A percentile compares a stretch with the other conserved stretches of the same genome.
Evolutionary conservation across 2,113 vertebrate species (phyloP).

Genomic region (Labeo catla): DNA sequence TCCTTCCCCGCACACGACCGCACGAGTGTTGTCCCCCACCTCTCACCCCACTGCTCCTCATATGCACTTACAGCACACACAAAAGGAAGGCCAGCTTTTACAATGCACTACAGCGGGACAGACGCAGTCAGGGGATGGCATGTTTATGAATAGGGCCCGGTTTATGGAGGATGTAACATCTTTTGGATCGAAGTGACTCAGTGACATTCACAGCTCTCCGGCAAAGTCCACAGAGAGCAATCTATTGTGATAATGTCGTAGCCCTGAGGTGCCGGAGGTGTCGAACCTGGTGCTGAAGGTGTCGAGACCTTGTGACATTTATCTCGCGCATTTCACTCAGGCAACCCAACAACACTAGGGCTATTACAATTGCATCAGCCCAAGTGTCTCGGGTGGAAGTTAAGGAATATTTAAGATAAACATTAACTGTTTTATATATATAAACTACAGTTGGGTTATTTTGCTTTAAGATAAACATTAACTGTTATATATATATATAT

Average conservation of each 20-base stretch:
- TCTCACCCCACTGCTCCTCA: constrained; percentile 1
- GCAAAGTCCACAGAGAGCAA: constrained; percentile 40
- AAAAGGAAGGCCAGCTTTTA: constrained; percentile 50
- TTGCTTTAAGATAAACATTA: not conserved
- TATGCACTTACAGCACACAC: constrained; percentile 26
- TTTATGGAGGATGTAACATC: constrained; percentile 60
- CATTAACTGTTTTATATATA: not conserved
- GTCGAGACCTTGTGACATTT: constrained; percentile 10
- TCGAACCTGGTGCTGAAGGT: constrained; percentile 37
- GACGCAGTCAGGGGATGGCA: constrained; percentile 22
- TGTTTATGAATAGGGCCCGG: constrained; percentile 44
- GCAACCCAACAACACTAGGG: not conserved
- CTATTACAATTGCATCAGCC: not conserved
- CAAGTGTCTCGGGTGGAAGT: not conserved
- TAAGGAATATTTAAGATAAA: not conserved
- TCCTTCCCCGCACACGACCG: constrained; percentile 59
- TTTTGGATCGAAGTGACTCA: constrained; percentile 20
- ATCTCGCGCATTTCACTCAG: constrained; percentile 29
- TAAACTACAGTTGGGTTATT: no score
- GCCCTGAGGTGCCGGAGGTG: constrained; percentile 43
- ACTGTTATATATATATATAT: no score
- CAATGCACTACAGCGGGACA: constrained; percentile 30
- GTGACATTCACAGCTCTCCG: constrained; percentile 38
- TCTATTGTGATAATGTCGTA: constrained; percentile 37
- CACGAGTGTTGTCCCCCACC: constrained; percentile 40